Percentiles rank a stretch among this genome's conserved stretches.
Conservation (phyloP, 2,113 vertebrate genomes). For the Otocyon megalotis region DNA sequence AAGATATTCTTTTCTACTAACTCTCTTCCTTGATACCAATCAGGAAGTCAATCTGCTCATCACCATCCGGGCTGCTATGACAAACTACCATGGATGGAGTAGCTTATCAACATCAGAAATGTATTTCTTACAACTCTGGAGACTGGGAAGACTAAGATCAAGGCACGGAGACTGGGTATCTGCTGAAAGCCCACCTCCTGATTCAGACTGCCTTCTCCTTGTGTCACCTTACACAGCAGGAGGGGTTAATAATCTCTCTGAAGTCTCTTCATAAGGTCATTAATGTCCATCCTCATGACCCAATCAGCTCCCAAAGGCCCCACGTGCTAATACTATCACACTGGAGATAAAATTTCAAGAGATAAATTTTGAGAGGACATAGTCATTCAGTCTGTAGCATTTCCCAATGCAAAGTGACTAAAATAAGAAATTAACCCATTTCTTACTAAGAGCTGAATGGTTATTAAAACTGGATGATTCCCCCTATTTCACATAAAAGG, state of each 20-base stretch:
- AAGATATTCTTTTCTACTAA: slow-evolving; percentile 13
- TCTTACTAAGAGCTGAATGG: background rate
- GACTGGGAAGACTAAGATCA: background rate
- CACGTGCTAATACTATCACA: background rate
- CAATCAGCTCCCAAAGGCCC: background rate
- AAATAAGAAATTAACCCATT: background rate
- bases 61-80: background rate
- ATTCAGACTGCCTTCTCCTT: background rate
- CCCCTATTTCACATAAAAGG: background rate
- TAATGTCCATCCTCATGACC: background rate
- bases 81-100: background rate
- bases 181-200: background rate
- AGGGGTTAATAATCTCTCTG: background rate
- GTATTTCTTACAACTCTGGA: background rate
- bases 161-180: background rate
- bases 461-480: background rate
- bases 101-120: background rate
- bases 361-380: background rate
- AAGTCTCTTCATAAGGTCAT: background rate
- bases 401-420: background rate
- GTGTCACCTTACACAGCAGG: background rate
- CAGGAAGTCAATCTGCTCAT: slow-evolving; percentile 12
- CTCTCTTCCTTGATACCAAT: background rate
- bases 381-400: background rate
- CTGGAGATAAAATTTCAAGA: background rate